A percentile compares a stretch with the other conserved stretches of the same genome.
Conservation (phyloP, 2,888 invertebrate genomes). For the Cheilosia soror region DNA sequence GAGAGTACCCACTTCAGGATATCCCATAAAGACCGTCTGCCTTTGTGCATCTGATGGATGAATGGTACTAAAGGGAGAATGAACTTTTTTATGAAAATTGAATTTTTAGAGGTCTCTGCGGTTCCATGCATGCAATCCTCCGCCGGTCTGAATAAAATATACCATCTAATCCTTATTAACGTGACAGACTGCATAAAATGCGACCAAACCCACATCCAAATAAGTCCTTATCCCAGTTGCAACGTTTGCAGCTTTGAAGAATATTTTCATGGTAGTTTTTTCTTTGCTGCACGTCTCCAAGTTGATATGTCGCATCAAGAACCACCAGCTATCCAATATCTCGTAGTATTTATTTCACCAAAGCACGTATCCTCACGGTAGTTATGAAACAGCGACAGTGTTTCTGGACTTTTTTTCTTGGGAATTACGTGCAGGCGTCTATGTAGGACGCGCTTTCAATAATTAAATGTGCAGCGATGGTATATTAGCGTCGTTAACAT, state of each 20-base stretch:
- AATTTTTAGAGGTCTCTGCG: slow-evolving; percentile 21
- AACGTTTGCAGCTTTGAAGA: too few species aligned
- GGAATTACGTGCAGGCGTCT: slow-evolving; percentile 5
- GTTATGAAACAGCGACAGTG: too few species aligned
- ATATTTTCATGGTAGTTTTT: too few species aligned
- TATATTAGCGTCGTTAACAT: slow-evolving; percentile 21
- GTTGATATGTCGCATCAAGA: too few species aligned
- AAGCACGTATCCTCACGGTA: too few species aligned
- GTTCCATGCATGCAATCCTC: background rate
- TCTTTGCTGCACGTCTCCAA: too few species aligned
- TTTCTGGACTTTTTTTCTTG: slow-evolving; percentile 17
- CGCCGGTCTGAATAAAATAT: background rate
- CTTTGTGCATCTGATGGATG: background rate
- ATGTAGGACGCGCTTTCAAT: background rate
- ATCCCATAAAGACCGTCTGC: too few species aligned
- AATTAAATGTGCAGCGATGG: slow-evolving; percentile 30
- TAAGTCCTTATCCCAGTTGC: too few species aligned
- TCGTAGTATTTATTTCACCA: too few species aligned
- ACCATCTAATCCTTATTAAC: slow-evolving; percentile 28
- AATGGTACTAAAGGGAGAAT: background rate
- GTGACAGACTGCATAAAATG: slow-evolving; percentile 5
- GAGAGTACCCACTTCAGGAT: too few species aligned
- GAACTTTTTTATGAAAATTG: slow-evolving; percentile 43
- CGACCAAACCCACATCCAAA: too few species aligned
- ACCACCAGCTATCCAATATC: too few species aligned